Evolutionary conservation across 2,888 invertebrate species (phyloP).

Genomic region (Heteropelma amictum): DNA sequence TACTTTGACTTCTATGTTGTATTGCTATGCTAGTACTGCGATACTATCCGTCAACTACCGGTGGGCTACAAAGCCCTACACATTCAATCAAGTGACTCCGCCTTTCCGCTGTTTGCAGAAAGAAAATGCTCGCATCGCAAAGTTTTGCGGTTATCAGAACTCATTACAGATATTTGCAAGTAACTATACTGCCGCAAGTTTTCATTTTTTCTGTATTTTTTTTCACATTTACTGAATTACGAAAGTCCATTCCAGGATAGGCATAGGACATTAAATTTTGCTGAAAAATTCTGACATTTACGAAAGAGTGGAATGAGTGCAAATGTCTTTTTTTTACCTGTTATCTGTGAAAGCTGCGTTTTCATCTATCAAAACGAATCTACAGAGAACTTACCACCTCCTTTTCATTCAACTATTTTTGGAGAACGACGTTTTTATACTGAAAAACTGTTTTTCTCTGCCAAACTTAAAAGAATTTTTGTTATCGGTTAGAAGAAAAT

Average conservation of each 20-base stretch:
- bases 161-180: constrained; percentile 19
- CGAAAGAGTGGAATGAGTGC: not conserved
- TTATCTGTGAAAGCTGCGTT: constrained; percentile 16
- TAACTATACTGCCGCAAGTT: constrained; percentile 8
- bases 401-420: too few species aligned
- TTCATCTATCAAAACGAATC: not conserved
- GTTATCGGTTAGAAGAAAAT: too few species aligned
- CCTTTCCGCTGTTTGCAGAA: not conserved
- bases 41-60: too few species aligned
- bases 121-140: not conserved
- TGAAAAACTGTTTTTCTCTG: too few species aligned
- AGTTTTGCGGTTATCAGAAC: not conserved
- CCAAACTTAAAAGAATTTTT: not conserved
- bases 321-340: constrained; percentile 12
- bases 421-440: too few species aligned
- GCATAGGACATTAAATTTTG: too few species aligned
- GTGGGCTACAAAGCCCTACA: too few species aligned
- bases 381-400: not conserved
- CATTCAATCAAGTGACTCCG: not conserved
- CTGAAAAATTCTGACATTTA: constrained; percentile 13
- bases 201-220: constrained; percentile 1
- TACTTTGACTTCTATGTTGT: too few species aligned
- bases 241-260: not conserved
- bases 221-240: constrained; percentile 3
- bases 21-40: too few species aligned